These are phyloP conservation scores for Lycodopsis pacificus DNA, from an alignment of 2,797 vertebrate species.

Conservation along the genomic window DNA sequence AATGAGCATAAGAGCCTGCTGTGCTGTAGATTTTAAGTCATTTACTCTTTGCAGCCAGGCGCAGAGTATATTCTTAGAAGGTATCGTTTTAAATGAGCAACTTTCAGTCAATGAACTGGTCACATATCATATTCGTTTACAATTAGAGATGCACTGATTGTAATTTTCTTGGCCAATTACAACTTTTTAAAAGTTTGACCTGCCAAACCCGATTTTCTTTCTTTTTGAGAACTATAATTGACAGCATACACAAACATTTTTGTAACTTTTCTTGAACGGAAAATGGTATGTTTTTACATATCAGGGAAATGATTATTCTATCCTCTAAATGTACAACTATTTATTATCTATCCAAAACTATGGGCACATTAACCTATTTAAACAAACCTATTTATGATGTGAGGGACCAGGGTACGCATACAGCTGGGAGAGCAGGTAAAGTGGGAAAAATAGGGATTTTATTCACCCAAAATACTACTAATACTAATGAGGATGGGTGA, in stretches of 20 bases:
- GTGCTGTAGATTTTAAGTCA: neutral
- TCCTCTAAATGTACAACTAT: neutral
- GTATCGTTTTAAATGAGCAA: neutral
- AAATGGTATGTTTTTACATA: neutral
- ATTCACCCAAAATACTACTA: too few relatives aligned
- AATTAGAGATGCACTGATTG: neutral
- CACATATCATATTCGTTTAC: neutral
- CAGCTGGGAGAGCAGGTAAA: too few relatives aligned
- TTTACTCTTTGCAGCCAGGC: neutral
- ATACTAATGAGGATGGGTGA: too few relatives aligned
- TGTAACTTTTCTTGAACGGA: neutral
- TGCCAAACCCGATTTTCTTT: neutral
- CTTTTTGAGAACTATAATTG: too few relatives aligned
- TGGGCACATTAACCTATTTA: neutral
- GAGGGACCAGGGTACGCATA: too few relatives aligned
- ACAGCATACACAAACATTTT: neutral
- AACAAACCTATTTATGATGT: neutral
- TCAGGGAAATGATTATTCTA: neutral
- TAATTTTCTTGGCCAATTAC: neutral
- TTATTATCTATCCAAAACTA: neutral
- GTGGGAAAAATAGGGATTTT: too few relatives aligned
- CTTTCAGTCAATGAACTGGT: conserved; percentile 1
- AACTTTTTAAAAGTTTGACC: too few relatives aligned
- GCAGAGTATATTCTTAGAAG: neutral
- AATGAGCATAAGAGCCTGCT: neutral